Evolutionary conservation across 2,888 invertebrate genomes (phyloP).

Genomic region (Dryocosmus kuriphilus): DNA sequence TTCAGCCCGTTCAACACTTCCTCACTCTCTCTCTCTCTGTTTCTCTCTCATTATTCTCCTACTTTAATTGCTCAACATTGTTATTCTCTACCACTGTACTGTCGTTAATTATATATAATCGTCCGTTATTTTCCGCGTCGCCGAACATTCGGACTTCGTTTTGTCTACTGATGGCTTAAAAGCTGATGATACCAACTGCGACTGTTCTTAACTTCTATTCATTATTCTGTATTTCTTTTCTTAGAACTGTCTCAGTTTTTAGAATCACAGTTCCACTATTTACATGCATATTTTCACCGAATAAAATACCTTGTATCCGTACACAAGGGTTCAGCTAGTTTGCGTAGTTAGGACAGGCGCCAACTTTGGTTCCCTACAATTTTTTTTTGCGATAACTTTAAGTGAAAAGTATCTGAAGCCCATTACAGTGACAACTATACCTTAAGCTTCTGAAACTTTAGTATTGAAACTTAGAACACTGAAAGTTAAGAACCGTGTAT

Average conservation of each 20-base stretch:
- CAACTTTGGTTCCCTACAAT: no score
- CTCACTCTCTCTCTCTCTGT: no score
- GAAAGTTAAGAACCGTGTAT: no score
- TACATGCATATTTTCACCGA: no score
- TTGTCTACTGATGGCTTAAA: constrained; percentile 5
- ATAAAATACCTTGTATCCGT: no score
- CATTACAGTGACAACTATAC: no score
- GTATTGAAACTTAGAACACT: no score
- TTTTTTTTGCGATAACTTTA: no score
- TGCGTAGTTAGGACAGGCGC: no score
- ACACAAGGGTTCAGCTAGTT: no score
- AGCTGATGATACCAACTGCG: neutral
- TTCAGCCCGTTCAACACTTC: constrained; percentile 50
- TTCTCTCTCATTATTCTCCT: constrained; percentile 39
- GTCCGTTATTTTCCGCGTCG: constrained; percentile 34
- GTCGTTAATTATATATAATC: constrained; percentile 25
- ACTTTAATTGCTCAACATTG: constrained; percentile 39
- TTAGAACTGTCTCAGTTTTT: neutral
- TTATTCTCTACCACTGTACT: constrained; percentile 35
- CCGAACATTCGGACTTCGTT: constrained; percentile 10
- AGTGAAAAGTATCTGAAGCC: no score
- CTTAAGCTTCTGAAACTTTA: no score
- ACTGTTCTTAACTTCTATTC: neutral
- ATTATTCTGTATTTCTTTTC: neutral
- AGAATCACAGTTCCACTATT: neutral